Conservation (phyloP, 2,113 vertebrate genomes). For the Antennarius striatus region DNA sequence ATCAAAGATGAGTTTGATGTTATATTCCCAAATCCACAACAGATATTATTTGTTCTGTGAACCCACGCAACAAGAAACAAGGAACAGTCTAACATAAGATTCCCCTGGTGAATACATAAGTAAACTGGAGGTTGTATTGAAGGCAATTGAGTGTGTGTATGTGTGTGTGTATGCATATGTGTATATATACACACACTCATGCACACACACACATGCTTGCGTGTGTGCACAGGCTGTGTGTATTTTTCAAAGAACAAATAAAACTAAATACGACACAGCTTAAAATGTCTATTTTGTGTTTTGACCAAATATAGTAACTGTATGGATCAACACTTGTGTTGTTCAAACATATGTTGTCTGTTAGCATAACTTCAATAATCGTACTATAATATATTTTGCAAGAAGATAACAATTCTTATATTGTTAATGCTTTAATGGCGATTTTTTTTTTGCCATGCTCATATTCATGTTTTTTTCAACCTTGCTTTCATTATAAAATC, state of each 20-base stretch:
- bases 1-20: constrained; percentile 28
- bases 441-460: too few species aligned
- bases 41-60: constrained; percentile 9
- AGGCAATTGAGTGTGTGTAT: too few species aligned
- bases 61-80: constrained; percentile 4
- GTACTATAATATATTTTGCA: too few species aligned
- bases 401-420: too few species aligned
- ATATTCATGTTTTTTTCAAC: not conserved
- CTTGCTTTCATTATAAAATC: not conserved
- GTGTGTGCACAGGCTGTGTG: constrained; percentile 44
- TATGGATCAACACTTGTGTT: not conserved
- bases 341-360: not conserved
- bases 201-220: constrained; percentile 5
- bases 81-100: constrained; percentile 1
- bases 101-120: too few species aligned
- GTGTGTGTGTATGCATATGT: too few species aligned
- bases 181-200: too few species aligned
- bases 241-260: constrained; percentile 72
- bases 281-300: constrained; percentile 12
- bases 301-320: not conserved
- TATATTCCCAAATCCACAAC: not conserved
- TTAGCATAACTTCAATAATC: too few species aligned
- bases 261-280: constrained; percentile 49
- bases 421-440: too few species aligned
- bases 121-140: too few species aligned